These are phyloP conservation scores for Phataginus tricuspis DNA, from an alignment of 2,797 vertebrate genomes.

Conservation along the genomic window DNA sequence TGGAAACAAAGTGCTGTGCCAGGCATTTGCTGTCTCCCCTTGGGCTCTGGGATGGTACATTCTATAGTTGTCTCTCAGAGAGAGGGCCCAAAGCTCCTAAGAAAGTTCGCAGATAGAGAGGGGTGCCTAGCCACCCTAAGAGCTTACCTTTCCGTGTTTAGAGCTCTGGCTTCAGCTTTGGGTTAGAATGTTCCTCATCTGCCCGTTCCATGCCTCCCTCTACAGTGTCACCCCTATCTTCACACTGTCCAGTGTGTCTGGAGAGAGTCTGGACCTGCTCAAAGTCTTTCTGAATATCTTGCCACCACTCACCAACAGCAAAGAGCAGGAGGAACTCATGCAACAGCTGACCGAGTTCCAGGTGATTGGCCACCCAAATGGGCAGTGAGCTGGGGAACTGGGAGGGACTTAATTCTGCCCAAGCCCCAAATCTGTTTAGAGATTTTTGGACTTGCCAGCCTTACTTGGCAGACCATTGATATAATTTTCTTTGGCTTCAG, in stretches of 20 bases:
- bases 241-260: slow-evolving; percentile 96
- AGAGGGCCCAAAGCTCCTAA: not conserved
- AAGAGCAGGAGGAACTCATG: slow-evolving; percentile 99
- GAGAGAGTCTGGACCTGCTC: slow-evolving; percentile 95
- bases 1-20: not conserved
- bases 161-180: not conserved
- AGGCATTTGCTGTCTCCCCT: not conserved
- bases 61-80: not conserved
- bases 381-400: not conserved
- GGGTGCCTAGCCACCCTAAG: not conserved
- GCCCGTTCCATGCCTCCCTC: not conserved
- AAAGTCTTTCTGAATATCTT: slow-evolving; percentile 98
- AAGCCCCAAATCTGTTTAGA: not conserved
- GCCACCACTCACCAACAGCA: slow-evolving; percentile 98
- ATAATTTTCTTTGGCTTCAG: slow-evolving; percentile 85
- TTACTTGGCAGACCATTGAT: slow-evolving; percentile 53
- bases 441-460: not conserved
- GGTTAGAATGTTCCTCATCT: not conserved
- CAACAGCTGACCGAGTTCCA: slow-evolving; percentile 98
- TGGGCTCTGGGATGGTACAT: not conserved
- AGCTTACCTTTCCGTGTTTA: not conserved
- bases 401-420: not conserved
- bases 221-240: slow-evolving; percentile 97
- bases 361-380: slow-evolving; percentile 82
- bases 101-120: not conserved